Percentiles rank a stretch among this genome's conserved stretches.
These are phyloP conservation scores for Morinoia aosen DNA, from an alignment of 2,888 invertebrate genomes.

Conservation along the genomic window DNA sequence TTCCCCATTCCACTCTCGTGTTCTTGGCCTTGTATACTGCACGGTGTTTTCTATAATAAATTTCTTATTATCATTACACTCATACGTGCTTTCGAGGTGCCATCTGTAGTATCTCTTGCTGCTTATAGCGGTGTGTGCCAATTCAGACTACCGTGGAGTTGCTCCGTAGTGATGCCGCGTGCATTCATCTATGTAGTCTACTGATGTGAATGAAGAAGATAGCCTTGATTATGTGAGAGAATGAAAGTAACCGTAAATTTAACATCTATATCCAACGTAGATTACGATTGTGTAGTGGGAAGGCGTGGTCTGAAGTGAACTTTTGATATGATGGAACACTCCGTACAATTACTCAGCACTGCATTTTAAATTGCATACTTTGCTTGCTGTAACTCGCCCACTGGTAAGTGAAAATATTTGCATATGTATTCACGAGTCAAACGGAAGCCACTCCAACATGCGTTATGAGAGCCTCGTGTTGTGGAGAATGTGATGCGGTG, in stretches of 20 bases:
- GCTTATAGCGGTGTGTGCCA: not conserved
- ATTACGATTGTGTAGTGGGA: not conserved
- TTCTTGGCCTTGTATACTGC: too few relatives aligned
- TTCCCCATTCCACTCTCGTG: not conserved
- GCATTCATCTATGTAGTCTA: not conserved
- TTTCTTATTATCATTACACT: not conserved
- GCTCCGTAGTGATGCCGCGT: not conserved
- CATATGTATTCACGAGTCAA: not conserved
- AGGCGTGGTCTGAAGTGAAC: not conserved
- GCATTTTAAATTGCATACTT: not conserved
- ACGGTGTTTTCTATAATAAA: not conserved
- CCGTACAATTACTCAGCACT: not conserved
- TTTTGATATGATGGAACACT: not conserved
- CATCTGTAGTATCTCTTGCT: not conserved
- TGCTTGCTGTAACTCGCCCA: not conserved
- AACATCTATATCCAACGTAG: not conserved
- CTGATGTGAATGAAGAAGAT: not conserved
- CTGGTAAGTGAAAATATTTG: not conserved
- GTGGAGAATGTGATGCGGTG: not conserved
- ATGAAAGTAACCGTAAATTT: not conserved
- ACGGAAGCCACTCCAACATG: not conserved
- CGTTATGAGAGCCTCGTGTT: not conserved
- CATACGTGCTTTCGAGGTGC: not conserved
- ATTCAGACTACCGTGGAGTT: not conserved
- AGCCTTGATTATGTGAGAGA: too few relatives aligned